Conservation (phyloP, 2,888 invertebrate genomes). For the Drosophila phalerata region DNA sequence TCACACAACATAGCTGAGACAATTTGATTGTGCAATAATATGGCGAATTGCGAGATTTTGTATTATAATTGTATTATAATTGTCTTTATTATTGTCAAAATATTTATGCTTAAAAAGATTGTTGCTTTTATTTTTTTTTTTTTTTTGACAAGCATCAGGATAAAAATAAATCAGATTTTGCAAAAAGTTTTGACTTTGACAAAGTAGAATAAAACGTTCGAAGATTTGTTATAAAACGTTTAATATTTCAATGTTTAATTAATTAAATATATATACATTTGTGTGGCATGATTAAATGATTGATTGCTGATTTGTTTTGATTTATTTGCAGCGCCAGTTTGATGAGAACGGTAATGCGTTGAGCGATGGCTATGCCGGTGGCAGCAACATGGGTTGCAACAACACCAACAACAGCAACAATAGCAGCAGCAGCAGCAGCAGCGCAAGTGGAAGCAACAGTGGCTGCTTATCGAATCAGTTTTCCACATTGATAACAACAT, state of each 20-base stretch:
- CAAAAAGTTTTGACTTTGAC: background rate
- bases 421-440: constrained; percentile 13
- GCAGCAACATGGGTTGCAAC: constrained; percentile 28
- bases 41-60: too few species aligned
- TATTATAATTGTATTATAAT: too few species aligned
- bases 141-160: too few species aligned
- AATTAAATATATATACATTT: too few species aligned
- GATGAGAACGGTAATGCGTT: constrained; percentile 94
- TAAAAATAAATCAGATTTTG: too few species aligned
- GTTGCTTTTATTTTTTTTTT: too few species aligned
- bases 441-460: background rate
- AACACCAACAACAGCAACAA: constrained; percentile 15
- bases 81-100: too few species aligned
- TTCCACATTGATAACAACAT: constrained; percentile 84
- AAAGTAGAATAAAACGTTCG: background rate
- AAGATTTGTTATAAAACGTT: background rate
- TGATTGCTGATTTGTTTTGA: background rate
- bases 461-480: constrained; percentile 64
- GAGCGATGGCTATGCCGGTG: constrained; percentile 61
- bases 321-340: constrained; percentile 86
- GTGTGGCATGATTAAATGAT: background rate
- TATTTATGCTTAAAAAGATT: too few species aligned
- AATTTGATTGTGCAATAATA: too few species aligned
- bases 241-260: background rate
- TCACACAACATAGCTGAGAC: too few species aligned